Percentiles rank a stretch among this genome's conserved stretches.
These are phyloP conservation scores for Anastrepha ludens DNA, from an alignment of 1,140 invertebrate genomes.

Conservation along the genomic window DNA sequence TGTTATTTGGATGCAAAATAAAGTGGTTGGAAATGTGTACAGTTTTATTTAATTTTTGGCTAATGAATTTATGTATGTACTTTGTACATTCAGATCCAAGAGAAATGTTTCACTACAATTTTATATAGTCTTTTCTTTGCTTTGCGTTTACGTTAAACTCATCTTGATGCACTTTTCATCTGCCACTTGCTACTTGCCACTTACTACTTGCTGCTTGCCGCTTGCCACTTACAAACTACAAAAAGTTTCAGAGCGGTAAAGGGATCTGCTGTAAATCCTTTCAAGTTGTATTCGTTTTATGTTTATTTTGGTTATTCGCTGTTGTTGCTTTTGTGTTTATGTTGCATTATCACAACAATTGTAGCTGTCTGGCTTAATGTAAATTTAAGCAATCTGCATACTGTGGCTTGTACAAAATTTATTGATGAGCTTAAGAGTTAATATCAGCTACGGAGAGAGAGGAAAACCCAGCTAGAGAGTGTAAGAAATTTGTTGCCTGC, in stretches of 20 bases:
- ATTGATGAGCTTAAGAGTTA: background rate
- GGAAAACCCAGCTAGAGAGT: no score
- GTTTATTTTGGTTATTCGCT: slow-evolving; percentile 15
- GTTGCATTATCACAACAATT: slow-evolving; percentile 33
- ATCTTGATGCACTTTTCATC: background rate
- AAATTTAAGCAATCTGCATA: slow-evolving; percentile 38
- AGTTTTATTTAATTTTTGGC: slow-evolving; percentile 48
- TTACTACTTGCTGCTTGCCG: background rate
- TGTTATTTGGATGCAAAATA: background rate
- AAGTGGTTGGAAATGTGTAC: slow-evolving; percentile 45
- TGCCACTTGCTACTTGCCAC: background rate
- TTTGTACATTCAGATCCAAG: slow-evolving; percentile 13
- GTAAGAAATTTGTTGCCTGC: no score
- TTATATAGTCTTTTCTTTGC: slow-evolving; percentile 6
- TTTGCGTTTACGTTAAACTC: background rate
- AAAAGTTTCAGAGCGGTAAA: slow-evolving; percentile 12
- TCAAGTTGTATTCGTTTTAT: slow-evolving; percentile 35
- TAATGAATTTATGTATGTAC: slow-evolving; percentile 46
- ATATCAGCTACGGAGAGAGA: no score
- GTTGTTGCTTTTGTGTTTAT: background rate
- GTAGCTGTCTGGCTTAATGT: slow-evolving; percentile 47
- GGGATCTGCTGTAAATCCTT: slow-evolving; percentile 29
- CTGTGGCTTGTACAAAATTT: background rate
- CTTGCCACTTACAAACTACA: background rate
- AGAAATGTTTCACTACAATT: slow-evolving; percentile 46